Percentiles rank a stretch among this genome's conserved stretches.
Evolutionary conservation across 37 sponge, comb jelly and placozoan genomes (phyloP).

Genomic region (Halisarca cf. caerulea): DNA sequence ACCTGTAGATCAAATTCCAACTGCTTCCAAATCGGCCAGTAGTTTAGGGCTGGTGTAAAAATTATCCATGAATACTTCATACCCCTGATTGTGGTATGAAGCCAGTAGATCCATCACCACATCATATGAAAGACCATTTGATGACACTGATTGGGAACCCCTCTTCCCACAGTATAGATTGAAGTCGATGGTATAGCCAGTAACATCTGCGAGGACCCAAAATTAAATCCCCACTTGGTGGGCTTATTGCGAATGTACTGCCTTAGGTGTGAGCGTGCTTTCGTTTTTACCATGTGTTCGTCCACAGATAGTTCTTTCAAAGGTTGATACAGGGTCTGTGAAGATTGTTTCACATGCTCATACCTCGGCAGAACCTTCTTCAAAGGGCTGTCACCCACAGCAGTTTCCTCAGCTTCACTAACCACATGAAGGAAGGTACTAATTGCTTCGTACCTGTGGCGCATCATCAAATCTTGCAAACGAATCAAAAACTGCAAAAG

Average conservation of each 20-base stretch:
- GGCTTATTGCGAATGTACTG: conserved; percentile 43
- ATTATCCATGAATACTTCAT: conserved; percentile 42
- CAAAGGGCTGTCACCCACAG: neutral
- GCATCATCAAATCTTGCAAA: neutral
- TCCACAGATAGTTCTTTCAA: neutral
- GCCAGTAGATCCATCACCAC: conserved; percentile 28
- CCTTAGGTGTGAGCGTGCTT: conserved; percentile 8
- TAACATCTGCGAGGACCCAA: conserved; percentile 24
- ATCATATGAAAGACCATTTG: conserved; percentile 33
- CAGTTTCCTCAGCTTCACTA: neutral
- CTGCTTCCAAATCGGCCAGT: neutral
- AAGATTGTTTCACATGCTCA: neutral
- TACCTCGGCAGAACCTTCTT: neutral
- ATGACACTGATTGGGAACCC: neutral
- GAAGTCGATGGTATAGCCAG: conserved; percentile 40
- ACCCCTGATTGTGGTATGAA: conserved; percentile 38
- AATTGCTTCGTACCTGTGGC: neutral
- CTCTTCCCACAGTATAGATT: neutral
- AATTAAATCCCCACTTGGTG: conserved; percentile 35
- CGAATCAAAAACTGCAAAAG: neutral
- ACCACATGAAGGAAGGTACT: neutral
- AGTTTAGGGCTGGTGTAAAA: conserved; percentile 40
- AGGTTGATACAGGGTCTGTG: neutral
- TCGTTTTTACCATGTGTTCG: conserved; percentile 11
- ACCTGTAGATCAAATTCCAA: conserved; percentile 35